Evolutionary conservation across 2,888 invertebrate genomes (phyloP).

Genomic region (Mesochorus sp.): DNA sequence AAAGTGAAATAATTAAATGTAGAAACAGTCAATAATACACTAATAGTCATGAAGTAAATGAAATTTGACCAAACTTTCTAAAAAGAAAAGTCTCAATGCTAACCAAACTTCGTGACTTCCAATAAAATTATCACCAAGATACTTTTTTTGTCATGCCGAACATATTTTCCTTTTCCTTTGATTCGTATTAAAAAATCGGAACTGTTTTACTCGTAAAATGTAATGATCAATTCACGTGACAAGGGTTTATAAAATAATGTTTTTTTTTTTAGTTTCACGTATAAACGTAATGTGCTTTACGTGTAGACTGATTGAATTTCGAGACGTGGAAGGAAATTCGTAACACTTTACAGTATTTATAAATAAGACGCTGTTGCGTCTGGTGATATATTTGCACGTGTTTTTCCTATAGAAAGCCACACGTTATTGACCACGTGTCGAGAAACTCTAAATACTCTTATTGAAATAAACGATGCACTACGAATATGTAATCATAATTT

Average conservation of each 20-base stretch:
- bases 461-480: constrained; percentile 1
- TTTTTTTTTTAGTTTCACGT: background rate
- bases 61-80: too few species aligned
- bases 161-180: background rate
- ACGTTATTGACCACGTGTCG: constrained; percentile 14
- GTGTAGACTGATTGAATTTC: constrained; percentile 9
- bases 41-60: too few species aligned
- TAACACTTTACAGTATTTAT: background rate
- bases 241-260: background rate
- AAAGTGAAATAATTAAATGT: background rate
- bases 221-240: constrained; percentile 19
- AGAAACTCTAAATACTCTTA: constrained; percentile 35
- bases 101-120: background rate
- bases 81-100: background rate
- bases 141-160: background rate
- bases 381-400: background rate
- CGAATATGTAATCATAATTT: background rate
- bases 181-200: background rate
- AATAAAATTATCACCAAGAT: constrained; percentile 9
- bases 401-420: constrained; percentile 19
- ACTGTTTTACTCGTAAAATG: constrained; percentile 14
- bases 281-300: too few species aligned
- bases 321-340: constrained; percentile 3
- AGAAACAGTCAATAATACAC: background rate
- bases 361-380: too few species aligned